phyloP scores from a whole-genome alignment of 2,888 invertebrate species.

The Molorchus minor region DNA sequence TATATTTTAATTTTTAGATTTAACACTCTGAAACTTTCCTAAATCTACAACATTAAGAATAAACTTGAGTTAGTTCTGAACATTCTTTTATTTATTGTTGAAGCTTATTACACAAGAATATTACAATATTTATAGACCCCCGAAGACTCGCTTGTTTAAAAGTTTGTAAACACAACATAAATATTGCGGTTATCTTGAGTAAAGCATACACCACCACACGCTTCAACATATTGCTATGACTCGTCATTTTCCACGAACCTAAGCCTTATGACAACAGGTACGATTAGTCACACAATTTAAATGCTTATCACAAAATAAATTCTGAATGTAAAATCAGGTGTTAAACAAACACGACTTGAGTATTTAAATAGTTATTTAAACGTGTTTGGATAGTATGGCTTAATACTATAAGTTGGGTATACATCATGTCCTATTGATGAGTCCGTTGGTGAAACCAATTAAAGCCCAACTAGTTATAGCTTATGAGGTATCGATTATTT shows the following conservation, averaged over 20 bases:
- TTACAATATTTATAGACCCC: conserved; percentile 7
- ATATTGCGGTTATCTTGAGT: conserved; percentile 16
- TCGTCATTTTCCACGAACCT: conserved; percentile 3
- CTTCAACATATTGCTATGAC: conserved; percentile 4
- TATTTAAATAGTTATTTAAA: conserved; percentile 8
- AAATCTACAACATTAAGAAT: no score
- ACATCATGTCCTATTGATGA: background rate
- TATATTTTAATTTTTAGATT: no score
- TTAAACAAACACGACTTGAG: conserved; percentile 6
- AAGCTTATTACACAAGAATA: no score
- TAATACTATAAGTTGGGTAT: no score
- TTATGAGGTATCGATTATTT: background rate
- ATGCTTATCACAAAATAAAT: conserved; percentile 3
- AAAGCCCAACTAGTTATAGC: background rate
- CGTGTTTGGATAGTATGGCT: background rate
- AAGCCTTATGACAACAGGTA: conserved; percentile 11
- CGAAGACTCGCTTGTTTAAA: conserved; percentile 5
- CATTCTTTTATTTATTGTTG: no score
- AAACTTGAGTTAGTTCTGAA: no score
- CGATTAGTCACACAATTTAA: conserved; percentile 17
- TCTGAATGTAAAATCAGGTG: conserved; percentile 5
- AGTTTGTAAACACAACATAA: conserved; percentile 21
- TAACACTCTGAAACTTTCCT: no score
- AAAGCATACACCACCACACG: no score
- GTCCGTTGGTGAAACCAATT: background rate